Conservation (phyloP, 2,888 invertebrate species). For the Myathropa florea region DNA sequence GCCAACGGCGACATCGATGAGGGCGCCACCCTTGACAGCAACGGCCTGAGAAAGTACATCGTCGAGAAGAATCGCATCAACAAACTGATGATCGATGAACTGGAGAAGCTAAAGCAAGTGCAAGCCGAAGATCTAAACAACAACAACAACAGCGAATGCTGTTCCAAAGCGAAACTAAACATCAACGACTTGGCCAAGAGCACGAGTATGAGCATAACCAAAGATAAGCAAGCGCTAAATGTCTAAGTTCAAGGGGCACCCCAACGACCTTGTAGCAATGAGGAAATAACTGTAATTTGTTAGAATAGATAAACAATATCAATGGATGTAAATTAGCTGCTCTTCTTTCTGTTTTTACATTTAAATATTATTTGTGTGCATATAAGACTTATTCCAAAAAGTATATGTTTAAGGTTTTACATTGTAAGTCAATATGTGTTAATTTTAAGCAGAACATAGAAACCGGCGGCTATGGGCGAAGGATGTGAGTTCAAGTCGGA, state of each 20-base stretch:
- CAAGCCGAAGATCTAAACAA: constrained; percentile 71
- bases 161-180: constrained; percentile 48
- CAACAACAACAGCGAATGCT: constrained; percentile 58
- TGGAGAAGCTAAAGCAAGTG: constrained; percentile 64
- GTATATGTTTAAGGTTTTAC: constrained; percentile 63
- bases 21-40: constrained; percentile 42
- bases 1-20: constrained; percentile 52
- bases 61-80: constrained; percentile 72
- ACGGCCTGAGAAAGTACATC: constrained; percentile 71
- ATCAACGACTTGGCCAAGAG: constrained; percentile 53
- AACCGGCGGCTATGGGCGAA: neutral
- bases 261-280: constrained; percentile 10
- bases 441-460: constrained; percentile 30
- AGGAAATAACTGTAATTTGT: constrained; percentile 13
- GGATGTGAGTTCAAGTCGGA: constrained; percentile 13
- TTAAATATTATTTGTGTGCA: constrained; percentile 57
- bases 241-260: constrained; percentile 24
- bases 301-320: constrained; percentile 57
- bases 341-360: constrained; percentile 50
- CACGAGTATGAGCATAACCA: constrained; percentile 63
- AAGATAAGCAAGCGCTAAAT: constrained; percentile 64
- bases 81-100: constrained; percentile 66
- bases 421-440: constrained; percentile 48
- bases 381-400: constrained; percentile 71
- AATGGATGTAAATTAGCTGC: constrained; percentile 60